Percentiles rank a stretch among this genome's conserved stretches.
Conservation (phyloP, 2,113 vertebrate species). For the Cryptoleucopteryx plumbea region DNA sequence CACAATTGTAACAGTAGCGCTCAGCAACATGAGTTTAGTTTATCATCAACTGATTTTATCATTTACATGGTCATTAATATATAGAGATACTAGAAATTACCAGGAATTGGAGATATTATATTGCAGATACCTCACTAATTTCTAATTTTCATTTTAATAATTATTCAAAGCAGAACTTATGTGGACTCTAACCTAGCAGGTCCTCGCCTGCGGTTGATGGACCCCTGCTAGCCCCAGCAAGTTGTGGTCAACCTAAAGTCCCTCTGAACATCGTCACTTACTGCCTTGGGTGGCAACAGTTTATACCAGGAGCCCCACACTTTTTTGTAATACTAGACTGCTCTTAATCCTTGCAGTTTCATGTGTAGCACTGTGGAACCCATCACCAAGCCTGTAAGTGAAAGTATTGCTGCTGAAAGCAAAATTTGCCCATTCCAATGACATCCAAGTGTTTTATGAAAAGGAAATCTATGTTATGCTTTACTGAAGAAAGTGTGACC, state of each 20-base stretch:
- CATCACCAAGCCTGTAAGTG: not conserved
- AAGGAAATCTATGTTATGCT: not conserved
- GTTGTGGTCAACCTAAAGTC: not conserved
- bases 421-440: not conserved
- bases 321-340: not conserved
- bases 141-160: not conserved
- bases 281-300: not conserved
- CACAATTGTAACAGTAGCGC: not conserved
- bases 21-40: not conserved
- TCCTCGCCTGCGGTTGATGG: not conserved
- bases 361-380: accelerated
- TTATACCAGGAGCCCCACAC: accelerated
- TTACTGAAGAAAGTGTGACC: not conserved
- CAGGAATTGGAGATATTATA: not conserved
- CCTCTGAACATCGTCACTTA: not conserved
- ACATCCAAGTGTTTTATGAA: not conserved
- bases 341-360: not conserved
- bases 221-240: not conserved
- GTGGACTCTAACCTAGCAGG: not conserved
- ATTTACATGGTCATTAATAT: not conserved
- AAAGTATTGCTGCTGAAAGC: not conserved
- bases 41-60: not conserved
- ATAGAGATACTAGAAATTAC: not conserved
- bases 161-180: not conserved
- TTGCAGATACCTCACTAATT: not conserved